phyloP scores from a whole-genome alignment of 2,888 invertebrate genomes.

The Rutpela maculata region DNA sequence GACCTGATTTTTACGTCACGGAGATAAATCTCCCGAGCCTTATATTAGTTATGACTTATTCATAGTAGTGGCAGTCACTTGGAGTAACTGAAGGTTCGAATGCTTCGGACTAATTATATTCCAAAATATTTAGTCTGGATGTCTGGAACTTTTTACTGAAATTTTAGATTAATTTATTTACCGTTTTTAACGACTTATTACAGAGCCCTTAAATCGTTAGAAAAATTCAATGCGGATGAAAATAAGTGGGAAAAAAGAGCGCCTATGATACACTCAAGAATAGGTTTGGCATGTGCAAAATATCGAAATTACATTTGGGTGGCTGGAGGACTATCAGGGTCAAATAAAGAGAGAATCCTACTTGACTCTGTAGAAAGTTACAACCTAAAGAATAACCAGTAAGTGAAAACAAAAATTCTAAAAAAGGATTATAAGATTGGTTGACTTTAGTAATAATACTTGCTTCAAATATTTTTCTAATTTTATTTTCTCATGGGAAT shows the following conservation, averaged over 20 bases:
- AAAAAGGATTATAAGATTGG: not conserved
- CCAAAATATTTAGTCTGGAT: too few relatives aligned
- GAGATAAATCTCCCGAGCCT: too few relatives aligned
- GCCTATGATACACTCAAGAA: slow-evolving; percentile 78
- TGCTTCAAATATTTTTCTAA: too few relatives aligned
- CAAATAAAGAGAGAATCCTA: slow-evolving; percentile 76
- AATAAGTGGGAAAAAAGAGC: slow-evolving; percentile 78
- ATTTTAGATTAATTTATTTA: too few relatives aligned
- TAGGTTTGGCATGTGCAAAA: slow-evolving; percentile 79
- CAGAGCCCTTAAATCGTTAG: slow-evolving; percentile 72
- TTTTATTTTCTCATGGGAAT: too few relatives aligned
- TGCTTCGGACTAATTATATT: too few relatives aligned
- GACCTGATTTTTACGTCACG: too few relatives aligned
- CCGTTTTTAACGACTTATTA: not conserved
- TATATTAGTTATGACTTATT: too few relatives aligned
- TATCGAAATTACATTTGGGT: slow-evolving; percentile 83
- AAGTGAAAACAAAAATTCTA: slow-evolving; percentile 46
- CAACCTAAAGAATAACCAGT: slow-evolving; percentile 79
- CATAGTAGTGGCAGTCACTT: too few relatives aligned
- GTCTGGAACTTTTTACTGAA: too few relatives aligned
- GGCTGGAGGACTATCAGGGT: slow-evolving; percentile 81
- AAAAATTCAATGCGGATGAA: slow-evolving; percentile 77
- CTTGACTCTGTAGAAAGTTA: slow-evolving; percentile 80
- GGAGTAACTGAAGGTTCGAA: too few relatives aligned
- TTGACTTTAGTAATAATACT: too few relatives aligned